These are phyloP conservation scores for Cherax quadricarinatus DNA, from an alignment of 1,140 invertebrate genomes.

Conservation along the genomic window DNA sequence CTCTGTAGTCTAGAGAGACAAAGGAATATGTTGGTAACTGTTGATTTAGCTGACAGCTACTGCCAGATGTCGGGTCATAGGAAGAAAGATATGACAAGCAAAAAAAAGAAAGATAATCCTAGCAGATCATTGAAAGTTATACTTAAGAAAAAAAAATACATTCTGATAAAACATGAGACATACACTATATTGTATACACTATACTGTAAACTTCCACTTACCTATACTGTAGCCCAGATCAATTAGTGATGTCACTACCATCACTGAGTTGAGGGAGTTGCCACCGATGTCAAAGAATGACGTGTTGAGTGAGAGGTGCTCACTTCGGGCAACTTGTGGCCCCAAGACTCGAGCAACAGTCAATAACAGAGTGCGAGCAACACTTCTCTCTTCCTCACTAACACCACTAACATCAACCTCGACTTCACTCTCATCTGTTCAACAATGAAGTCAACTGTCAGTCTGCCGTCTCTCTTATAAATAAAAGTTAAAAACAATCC, in stretches of 20 bases:
- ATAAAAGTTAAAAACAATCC: no score
- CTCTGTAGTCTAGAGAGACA: no score
- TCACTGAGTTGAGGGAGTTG: slow-evolving; percentile 60
- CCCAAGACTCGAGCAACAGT: slow-evolving; percentile 44
- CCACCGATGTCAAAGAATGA: slow-evolving; percentile 54
- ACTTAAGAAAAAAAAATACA: no score
- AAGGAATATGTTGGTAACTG: no score
- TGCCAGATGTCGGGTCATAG: no score
- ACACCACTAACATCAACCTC: slow-evolving; percentile 31
- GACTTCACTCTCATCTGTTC: slow-evolving; percentile 12
- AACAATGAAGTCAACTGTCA: background rate
- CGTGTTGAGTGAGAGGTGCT: slow-evolving; percentile 2
- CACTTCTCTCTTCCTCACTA: background rate
- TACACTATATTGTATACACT: background rate
- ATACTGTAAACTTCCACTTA: background rate
- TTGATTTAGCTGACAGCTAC: no score
- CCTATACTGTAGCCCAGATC: slow-evolving; percentile 44
- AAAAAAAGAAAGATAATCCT: no score
- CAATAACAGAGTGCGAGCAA: slow-evolving; percentile 12
- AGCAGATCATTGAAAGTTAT: no score
- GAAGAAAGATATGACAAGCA: no score
- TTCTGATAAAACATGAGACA: no score
- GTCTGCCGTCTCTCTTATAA: no score
- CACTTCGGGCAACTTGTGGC: background rate
- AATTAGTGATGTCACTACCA: slow-evolving; percentile 28